These are phyloP conservation scores for Dasysyrphus tricinctus DNA, from an alignment of 2,888 invertebrate species.

Conservation along the genomic window DNA sequence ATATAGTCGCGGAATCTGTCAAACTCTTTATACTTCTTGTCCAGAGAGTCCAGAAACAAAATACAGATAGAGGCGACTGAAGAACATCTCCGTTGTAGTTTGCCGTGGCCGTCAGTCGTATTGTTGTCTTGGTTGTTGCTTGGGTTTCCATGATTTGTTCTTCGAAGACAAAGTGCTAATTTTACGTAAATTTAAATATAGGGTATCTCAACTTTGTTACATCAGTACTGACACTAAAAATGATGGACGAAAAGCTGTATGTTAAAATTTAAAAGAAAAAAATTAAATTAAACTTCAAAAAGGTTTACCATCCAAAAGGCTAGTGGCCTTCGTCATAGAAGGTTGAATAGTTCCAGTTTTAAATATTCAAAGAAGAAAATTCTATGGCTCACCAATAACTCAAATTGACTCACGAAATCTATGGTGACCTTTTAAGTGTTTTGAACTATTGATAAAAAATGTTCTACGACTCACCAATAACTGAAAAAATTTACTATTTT, in stretches of 20 bases:
- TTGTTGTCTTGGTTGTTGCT: constrained; percentile 7
- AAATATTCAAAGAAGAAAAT: no score
- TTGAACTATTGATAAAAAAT: no score
- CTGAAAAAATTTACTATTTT: no score
- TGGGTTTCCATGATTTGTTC: constrained; percentile 34
- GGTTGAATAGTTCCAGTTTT: no score
- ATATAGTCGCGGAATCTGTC: constrained; percentile 50
- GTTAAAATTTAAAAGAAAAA: no score
- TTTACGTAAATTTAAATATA: neutral
- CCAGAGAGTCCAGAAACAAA: neutral
- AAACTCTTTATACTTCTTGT: constrained; percentile 36
- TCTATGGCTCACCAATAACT: no score
- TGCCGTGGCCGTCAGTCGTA: constrained; percentile 20
- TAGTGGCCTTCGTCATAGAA: no score
- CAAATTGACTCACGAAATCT: no score
- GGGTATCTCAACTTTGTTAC: neutral
- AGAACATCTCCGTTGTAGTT: neutral
- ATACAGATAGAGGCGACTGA: neutral
- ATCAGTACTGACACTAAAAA: neutral
- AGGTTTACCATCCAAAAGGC: no score
- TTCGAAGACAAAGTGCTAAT: constrained; percentile 47
- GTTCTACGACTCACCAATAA: no score
- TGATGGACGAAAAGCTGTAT: neutral
- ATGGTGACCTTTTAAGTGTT: no score
- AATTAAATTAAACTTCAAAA: no score